phyloP scores from a whole-genome alignment of 2,797 vertebrate genomes.

The Caiman crocodilus region DNA sequence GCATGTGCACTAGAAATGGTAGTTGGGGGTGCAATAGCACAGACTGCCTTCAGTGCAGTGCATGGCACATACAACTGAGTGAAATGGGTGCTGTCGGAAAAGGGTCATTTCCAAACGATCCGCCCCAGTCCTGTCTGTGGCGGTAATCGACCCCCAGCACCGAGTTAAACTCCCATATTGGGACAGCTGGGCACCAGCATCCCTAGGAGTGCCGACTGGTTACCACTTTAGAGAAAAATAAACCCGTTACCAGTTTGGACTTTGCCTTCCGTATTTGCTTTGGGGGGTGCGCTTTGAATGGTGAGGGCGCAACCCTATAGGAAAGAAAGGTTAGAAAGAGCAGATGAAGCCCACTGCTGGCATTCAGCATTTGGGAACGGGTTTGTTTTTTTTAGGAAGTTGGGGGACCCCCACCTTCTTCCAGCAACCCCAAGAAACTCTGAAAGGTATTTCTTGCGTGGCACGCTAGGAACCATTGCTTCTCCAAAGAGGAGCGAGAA shows the following conservation, averaged over 20 bases:
- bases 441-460: too few relatives aligned
- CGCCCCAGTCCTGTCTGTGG: background rate
- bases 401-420: background rate
- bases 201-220: background rate
- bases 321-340: background rate
- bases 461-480: background rate
- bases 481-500: background rate
- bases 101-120: background rate
- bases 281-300: background rate
- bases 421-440: too few relatives aligned
- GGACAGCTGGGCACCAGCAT: background rate
- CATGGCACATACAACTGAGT: background rate
- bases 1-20: rapidly evolving
- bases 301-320: background rate
- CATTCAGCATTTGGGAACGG: background rate
- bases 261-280: background rate
- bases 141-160: background rate
- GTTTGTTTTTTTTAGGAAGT: background rate
- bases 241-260: background rate
- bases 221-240: background rate
- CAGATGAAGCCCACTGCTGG: background rate
- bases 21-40: background rate
- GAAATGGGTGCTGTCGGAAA: background rate
- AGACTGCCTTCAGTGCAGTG: background rate
- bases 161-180: background rate